Evolutionary conservation across 2,113 vertebrate genomes (phyloP).

Genomic region (Corythornis cristatus): DNA sequence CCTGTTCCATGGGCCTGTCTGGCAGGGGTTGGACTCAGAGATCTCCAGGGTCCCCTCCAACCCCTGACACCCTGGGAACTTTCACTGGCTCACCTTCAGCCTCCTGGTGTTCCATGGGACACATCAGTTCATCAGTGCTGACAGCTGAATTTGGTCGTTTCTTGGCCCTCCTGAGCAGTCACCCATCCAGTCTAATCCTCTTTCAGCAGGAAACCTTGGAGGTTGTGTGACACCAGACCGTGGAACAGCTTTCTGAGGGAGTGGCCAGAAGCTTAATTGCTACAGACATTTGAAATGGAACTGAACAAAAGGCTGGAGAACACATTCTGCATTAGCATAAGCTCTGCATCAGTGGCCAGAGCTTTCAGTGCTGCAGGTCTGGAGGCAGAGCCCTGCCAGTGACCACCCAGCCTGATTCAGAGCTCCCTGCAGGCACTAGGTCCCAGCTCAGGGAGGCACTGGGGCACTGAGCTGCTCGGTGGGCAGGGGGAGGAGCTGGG

Average conservation of each 20-base stretch:
- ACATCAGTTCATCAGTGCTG: slow-evolving; percentile 25
- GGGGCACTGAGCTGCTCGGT: background rate
- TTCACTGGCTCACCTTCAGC: background rate
- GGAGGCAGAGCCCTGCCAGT: background rate
- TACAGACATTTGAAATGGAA: slow-evolving; percentile 47
- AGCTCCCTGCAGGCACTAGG: slow-evolving; percentile 4
- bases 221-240: slow-evolving; percentile 7
- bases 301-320: slow-evolving; percentile 31
- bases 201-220: slow-evolving; percentile 24
- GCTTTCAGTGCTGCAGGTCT: background rate
- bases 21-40: too few species aligned
- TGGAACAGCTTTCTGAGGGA: slow-evolving; percentile 25
- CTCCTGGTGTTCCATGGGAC: background rate
- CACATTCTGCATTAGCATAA: slow-evolving; percentile 10
- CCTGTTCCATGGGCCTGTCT: too few species aligned
- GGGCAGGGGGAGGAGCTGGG: background rate
- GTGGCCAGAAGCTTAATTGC: slow-evolving; percentile 37
- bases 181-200: slow-evolving; percentile 11
- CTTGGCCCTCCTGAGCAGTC: background rate
- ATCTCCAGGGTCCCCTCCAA: too few species aligned
- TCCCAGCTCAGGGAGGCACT: background rate
- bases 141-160: background rate
- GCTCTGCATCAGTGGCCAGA: background rate
- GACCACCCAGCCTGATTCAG: background rate
- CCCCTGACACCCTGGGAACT: too few species aligned